Evolutionary conservation across 2,797 vertebrate species (phyloP).

Genomic region (Sciurus vulgaris): DNA sequence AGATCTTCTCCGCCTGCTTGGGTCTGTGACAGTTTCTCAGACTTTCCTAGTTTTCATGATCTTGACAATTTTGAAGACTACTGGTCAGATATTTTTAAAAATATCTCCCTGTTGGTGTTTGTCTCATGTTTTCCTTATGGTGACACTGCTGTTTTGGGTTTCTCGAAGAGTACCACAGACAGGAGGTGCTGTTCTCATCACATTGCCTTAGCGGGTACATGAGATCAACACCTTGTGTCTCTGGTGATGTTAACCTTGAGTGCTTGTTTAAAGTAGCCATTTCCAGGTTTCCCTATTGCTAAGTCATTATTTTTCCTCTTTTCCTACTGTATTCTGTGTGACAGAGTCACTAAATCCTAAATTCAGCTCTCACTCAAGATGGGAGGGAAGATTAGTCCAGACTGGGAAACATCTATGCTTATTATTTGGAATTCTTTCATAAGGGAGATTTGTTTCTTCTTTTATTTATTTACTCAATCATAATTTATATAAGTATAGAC

Average conservation of each 20-base stretch:
- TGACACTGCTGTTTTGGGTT: not conserved
- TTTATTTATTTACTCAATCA: slow-evolving; percentile 29
- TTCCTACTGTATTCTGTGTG: not conserved
- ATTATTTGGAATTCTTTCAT: slow-evolving; percentile 9
- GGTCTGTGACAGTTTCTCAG: not conserved
- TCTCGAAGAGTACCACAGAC: not conserved
- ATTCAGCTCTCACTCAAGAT: not conserved
- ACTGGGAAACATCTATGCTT: not conserved
- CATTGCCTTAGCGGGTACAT: fast-evolving
- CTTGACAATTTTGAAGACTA: not conserved
- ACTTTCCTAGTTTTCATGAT: not conserved
- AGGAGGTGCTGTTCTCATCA: not conserved
- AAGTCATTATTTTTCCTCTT: not conserved
- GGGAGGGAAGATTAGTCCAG: not conserved
- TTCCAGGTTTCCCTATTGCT: not conserved
- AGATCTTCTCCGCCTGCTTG: not conserved
- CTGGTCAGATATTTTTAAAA: slow-evolving; percentile 1
- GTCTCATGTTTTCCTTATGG: not conserved
- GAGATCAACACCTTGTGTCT: not conserved
- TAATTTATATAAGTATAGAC: not conserved
- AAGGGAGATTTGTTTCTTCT: not conserved
- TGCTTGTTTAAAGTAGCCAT: not conserved
- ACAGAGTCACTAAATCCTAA: not conserved
- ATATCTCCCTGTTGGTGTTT: not conserved
- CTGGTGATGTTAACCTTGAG: not conserved